Evolutionary conservation across 2,797 vertebrate species (phyloP), one percentile per base, ranked within the genome.

Genomic region (Phoebastria nigripes): DNA sequence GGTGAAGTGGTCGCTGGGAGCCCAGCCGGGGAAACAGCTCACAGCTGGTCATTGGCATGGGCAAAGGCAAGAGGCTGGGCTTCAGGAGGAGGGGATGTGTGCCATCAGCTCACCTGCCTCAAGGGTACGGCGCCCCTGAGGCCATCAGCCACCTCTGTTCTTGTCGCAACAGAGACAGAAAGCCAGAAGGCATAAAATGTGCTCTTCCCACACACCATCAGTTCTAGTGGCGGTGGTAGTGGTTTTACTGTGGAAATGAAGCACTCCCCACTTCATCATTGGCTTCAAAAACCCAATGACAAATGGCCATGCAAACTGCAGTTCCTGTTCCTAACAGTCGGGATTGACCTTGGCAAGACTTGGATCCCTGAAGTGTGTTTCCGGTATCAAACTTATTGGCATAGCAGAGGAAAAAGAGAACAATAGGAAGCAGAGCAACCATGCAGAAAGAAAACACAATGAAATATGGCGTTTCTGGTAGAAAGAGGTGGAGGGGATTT

Each of bases 11-110:
- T 86, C 15, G 1, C 29, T 78, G 39, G 42, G 49, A 90, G 25
- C 6, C 56, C 4, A 5, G 25, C 41, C 1, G 4, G 16, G 33
- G 63, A 62, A 91, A 46, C 49, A 81, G 65, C 59, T 90, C 52
- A n/a, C 33, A 78, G 62, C 47, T 83, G 56, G 14, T 29, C 51
- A 28, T 25, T 3, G 0, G 31, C 1, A 2, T 0, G 3, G 20
- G 24, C 72, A 76, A 73, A 81, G 24, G 52, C 55, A 56, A 56
- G 37, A 78, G 22, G 3, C 41, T 56, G 44, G 20, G 10, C 25
- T 80, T 58, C 55, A 54, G 61, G 8, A 78, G 39, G 20, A 76
- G 18, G 18, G 10, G 18, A 3, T 6, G 5, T 0, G 2, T 47
- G 49, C 24, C 69, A 72, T 29, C 37, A 55, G 37, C 28, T 72